A percentile compares a stretch with the other conserved stretches of the same genome.
These are phyloP conservation scores for Edolisoma coerulescens DNA, from an alignment of 2,113 vertebrate genomes.

Conservation along the genomic window DNA sequence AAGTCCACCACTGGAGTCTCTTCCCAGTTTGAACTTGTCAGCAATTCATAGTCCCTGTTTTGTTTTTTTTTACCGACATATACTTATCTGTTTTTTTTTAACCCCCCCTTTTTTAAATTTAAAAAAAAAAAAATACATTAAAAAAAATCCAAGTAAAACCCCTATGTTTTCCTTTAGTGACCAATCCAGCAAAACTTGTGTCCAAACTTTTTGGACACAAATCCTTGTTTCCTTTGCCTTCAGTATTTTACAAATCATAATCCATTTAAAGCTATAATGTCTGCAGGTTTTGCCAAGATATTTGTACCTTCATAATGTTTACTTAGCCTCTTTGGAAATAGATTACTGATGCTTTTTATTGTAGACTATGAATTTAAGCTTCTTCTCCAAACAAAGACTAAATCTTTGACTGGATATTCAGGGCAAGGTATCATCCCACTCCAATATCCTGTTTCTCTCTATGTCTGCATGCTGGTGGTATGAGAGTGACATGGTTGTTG, in stretches of 20 bases:
- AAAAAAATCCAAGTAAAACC: background rate
- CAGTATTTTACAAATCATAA: background rate
- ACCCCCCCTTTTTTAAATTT: fast-evolving
- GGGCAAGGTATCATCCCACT: background rate
- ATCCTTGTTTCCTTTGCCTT: background rate
- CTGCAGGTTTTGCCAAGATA: background rate
- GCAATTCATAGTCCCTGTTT: background rate
- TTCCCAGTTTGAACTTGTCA: background rate
- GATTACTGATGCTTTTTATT: background rate
- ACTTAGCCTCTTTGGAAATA: background rate
- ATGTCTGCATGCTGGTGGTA: background rate
- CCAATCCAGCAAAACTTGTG: background rate
- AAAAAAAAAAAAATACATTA: background rate
- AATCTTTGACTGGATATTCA: background rate
- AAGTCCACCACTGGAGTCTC: background rate
- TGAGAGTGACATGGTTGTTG: background rate
- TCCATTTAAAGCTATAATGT: background rate
- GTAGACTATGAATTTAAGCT: background rate
- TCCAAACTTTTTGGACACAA: background rate
- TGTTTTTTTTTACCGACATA: background rate
- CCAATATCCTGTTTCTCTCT: background rate
- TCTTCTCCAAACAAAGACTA: background rate
- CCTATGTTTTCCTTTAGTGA: background rate
- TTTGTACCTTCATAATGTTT: background rate
- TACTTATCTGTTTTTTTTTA: background rate